A percentile compares a stretch with the other conserved stretches of the same genome.
These are phyloP conservation scores for Apomyelois bistriatella DNA, from an alignment of 2,888 invertebrate species.

Conservation along the genomic window DNA sequence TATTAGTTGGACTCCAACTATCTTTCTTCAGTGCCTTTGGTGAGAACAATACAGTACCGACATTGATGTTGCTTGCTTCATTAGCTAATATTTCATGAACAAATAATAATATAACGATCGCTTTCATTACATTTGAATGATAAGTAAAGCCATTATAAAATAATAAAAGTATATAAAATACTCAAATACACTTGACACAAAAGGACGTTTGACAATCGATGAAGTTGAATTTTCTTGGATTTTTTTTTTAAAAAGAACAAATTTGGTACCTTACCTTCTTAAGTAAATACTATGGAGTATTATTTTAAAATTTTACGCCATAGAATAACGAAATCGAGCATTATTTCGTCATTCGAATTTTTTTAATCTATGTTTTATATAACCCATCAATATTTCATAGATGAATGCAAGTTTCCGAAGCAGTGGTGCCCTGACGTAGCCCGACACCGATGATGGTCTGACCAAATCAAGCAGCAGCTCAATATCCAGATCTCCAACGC, in stretches of 20 bases:
- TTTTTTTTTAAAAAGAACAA: background rate
- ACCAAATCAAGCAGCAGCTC: too few relatives aligned
- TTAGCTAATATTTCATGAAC: constrained; percentile 20
- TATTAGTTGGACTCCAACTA: constrained; percentile 41
- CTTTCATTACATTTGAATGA: constrained; percentile 28
- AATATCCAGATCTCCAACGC: too few relatives aligned
- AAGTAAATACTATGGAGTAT: too few relatives aligned
- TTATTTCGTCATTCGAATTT: too few relatives aligned
- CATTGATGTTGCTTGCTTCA: constrained; percentile 29
- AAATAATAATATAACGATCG: constrained; percentile 29
- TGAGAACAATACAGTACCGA: constrained; percentile 60
- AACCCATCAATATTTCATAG: too few relatives aligned
- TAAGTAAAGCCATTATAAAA: constrained; percentile 40
- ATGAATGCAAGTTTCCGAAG: too few relatives aligned
- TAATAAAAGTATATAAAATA: constrained; percentile 58
- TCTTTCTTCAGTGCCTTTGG: constrained; percentile 34
- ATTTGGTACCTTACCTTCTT: background rate
- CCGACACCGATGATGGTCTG: too few relatives aligned
- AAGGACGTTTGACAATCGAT: constrained; percentile 22
- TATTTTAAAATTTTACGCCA: too few relatives aligned
- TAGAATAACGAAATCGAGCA: too few relatives aligned
- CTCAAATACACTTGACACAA: constrained; percentile 40
- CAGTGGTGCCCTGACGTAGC: too few relatives aligned
- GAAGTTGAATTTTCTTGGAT: background rate
- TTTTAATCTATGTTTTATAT: too few relatives aligned